Conservation (phyloP, 2,888 invertebrate genomes). For the Aspidiotus destructor region DNA sequence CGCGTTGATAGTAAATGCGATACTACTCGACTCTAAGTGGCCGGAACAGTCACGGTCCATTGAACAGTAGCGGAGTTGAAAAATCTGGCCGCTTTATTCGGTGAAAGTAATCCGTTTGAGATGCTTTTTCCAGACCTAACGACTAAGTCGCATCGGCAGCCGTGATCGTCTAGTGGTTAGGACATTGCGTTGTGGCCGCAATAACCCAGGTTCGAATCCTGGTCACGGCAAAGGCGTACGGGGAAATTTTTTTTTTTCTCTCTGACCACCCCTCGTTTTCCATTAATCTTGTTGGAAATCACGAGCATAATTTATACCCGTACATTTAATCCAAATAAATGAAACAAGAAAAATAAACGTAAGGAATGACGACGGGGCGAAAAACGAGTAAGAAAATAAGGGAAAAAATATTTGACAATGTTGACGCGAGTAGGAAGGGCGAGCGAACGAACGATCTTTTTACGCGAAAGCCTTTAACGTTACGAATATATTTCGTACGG, state of each 20-base stretch:
- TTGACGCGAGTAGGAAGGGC: background rate
- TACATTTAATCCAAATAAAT: too few species aligned
- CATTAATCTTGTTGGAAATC: too few species aligned
- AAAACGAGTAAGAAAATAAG: background rate
- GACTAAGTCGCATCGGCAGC: constrained; percentile 41
- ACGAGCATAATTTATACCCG: too few species aligned
- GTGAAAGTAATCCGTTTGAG: background rate
- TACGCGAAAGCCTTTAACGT: background rate
- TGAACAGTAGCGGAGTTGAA: background rate
- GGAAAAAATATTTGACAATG: background rate
- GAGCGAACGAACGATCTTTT: background rate
- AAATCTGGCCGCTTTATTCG: background rate
- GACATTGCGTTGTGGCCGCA: constrained; percentile 68
- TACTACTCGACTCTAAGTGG: too few species aligned
- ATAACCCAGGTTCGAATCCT: constrained; percentile 69
- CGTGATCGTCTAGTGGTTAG: constrained; percentile 67
- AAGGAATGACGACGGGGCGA: background rate
- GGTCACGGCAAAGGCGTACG: constrained; percentile 50
- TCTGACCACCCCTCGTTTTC: background rate
- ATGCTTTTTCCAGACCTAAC: background rate
- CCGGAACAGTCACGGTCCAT: too few species aligned
- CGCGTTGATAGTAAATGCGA: too few species aligned
- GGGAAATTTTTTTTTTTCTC: constrained; percentile 8
- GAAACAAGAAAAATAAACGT: background rate
- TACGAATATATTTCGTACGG: too few species aligned